Percentiles rank a stretch among this genome's conserved stretches.
phyloP scores from a whole-genome alignment of 2,888 invertebrate genomes.

The Lissonota sp. region DNA sequence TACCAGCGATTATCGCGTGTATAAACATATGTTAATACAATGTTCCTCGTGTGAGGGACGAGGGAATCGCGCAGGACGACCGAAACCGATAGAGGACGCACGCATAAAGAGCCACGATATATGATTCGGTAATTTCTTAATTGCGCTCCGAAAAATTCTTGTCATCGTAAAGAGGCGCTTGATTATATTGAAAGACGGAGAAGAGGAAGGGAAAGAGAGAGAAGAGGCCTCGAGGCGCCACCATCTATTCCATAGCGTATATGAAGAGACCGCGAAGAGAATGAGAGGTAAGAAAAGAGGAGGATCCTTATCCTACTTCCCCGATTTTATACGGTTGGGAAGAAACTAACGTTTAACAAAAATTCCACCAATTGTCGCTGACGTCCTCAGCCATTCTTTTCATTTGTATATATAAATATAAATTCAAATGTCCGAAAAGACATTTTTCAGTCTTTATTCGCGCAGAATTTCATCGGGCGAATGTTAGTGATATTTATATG shows the following conservation, averaged over 20 bases:
- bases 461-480: background rate
- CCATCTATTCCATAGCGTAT: background rate
- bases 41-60: constrained; percentile 68
- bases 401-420: background rate
- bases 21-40: constrained; percentile 81
- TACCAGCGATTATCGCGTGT: constrained; percentile 63
- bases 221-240: constrained; percentile 55
- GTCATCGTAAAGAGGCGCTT: constrained; percentile 82
- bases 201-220: constrained; percentile 58
- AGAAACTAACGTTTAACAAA: background rate
- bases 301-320: too few relatives aligned
- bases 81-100: constrained; percentile 45
- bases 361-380: too few relatives aligned
- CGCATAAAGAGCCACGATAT: constrained; percentile 82
- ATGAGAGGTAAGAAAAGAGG: too few relatives aligned
- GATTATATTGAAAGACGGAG: constrained; percentile 78
- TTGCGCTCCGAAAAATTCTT: constrained; percentile 81
- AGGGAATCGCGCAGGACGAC: constrained; percentile 15
- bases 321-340: background rate
- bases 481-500: constrained; percentile 13
- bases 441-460: background rate
- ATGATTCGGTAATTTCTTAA: constrained; percentile 83
- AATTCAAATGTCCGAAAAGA: background rate
- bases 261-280: constrained; percentile 8
- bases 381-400: too few relatives aligned